Evolutionary conservation across 2,113 vertebrate genomes (phyloP).

Genomic region (Cisticola juncidis): DNA sequence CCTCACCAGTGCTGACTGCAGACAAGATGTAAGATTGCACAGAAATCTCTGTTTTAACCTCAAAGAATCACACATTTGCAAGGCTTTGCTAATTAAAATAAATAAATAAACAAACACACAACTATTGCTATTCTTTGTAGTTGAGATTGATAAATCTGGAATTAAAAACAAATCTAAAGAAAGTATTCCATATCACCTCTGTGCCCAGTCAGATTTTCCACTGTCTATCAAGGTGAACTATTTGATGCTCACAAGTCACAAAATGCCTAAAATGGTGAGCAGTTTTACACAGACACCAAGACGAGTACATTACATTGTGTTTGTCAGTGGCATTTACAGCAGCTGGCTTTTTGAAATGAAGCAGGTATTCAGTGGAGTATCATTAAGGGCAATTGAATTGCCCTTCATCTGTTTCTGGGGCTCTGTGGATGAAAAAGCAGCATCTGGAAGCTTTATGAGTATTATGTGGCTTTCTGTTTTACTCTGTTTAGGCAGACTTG

Average conservation of each 20-base stretch:
- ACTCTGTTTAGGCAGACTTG: neutral
- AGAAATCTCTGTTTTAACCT: neutral
- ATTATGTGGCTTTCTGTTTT: constrained; percentile 7
- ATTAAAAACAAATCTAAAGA: neutral
- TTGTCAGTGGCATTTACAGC: constrained; percentile 1
- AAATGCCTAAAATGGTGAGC: neutral
- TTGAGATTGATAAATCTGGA: neutral
- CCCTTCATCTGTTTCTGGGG: constrained; percentile 24
- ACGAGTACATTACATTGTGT: neutral
- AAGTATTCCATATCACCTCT: neutral
- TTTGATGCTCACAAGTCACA: neutral
- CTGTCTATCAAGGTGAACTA: neutral
- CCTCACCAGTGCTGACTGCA: neutral
- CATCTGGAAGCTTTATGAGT: constrained; percentile 24
- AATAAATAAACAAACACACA: neutral
- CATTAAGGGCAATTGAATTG: constrained; percentile 41
- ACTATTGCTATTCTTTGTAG: neutral
- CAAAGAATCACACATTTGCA: neutral
- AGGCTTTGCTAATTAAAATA: neutral
- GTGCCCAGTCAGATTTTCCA: neutral
- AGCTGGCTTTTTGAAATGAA: constrained; percentile 22
- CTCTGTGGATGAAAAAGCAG: neutral
- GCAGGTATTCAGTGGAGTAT: neutral
- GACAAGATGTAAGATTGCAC: neutral
- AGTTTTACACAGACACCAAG: neutral